Evolutionary conservation across 2,888 invertebrate species (phyloP).

Genomic region (Lasioglossum marginatum): DNA sequence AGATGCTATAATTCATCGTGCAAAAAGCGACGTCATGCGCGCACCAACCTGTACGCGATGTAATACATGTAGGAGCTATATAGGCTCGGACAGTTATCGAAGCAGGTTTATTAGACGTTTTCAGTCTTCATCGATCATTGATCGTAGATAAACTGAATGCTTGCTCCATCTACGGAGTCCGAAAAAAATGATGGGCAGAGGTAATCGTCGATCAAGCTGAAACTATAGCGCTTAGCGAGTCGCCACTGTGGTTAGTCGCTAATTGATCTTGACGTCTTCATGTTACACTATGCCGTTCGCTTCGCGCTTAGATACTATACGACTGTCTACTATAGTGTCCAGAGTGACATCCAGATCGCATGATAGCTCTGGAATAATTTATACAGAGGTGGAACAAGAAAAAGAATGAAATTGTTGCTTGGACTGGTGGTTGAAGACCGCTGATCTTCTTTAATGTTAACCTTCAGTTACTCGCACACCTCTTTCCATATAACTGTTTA

Average conservation of each 20-base stretch:
- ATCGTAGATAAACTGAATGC: conserved; percentile 4
- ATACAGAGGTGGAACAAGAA: neutral
- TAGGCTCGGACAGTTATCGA: neutral
- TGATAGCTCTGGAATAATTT: neutral
- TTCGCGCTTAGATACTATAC: neutral
- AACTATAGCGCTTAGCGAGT: conserved; percentile 3
- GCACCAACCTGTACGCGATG: neutral
- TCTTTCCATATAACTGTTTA: no score
- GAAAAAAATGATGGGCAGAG: neutral
- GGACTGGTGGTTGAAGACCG: neutral
- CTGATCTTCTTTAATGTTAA: neutral
- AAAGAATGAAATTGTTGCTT: neutral
- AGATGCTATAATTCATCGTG: neutral
- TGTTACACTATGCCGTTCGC: neutral
- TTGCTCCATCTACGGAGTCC: neutral
- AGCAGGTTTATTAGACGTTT: conserved; percentile 17
- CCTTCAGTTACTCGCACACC: no score
- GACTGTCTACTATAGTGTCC: neutral
- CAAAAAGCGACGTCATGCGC: neutral
- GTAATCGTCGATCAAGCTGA: conserved; percentile 11
- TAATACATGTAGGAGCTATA: neutral
- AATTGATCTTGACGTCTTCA: conserved; percentile 11
- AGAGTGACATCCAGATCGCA: neutral
- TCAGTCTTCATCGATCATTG: conserved; percentile 20
- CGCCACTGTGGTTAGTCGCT: neutral